These are phyloP conservation scores for Augochlorella aurata DNA, from an alignment of 2,888 invertebrate genomes.

Conservation along the genomic window DNA sequence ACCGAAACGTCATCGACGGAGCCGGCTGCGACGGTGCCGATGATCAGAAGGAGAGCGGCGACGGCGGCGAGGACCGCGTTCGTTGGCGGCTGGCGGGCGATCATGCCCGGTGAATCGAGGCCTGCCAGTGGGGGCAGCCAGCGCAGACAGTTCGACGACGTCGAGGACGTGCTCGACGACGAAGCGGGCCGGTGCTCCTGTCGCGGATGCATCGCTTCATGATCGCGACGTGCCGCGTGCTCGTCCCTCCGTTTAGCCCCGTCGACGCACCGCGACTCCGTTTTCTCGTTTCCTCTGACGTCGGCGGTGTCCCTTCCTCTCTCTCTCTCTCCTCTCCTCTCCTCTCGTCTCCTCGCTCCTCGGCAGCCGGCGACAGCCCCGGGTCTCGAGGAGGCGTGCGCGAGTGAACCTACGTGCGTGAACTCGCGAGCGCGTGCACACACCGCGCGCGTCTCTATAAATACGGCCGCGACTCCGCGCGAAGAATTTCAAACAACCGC, in stretches of 20 bases:
- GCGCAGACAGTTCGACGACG: constrained; percentile 65
- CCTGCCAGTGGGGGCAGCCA: constrained; percentile 58
- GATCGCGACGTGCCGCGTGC: constrained; percentile 66
- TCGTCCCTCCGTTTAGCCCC: constrained; percentile 40
- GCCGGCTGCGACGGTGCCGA: constrained; percentile 27
- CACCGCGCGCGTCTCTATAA: constrained; percentile 72
- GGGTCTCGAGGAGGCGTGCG: neutral
- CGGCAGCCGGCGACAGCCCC: too few species aligned
- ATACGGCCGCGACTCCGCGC: constrained; percentile 71
- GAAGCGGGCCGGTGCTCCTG: constrained; percentile 65
- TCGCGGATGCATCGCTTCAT: constrained; percentile 75
- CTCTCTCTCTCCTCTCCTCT: neutral
- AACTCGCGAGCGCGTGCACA: constrained; percentile 59
- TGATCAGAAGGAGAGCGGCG: constrained; percentile 45
- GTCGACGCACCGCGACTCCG: constrained; percentile 32
- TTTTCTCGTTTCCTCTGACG: constrained; percentile 19
- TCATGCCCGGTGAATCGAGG: constrained; percentile 59
- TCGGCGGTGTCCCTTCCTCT: neutral
- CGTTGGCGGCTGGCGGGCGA: constrained; percentile 28
- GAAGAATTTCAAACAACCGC: constrained; percentile 74
- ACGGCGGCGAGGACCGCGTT: constrained; percentile 41
- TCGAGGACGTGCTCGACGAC: constrained; percentile 68
- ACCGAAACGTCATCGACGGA: constrained; percentile 40
- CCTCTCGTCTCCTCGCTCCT: constrained; percentile 1
- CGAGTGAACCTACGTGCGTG: constrained; percentile 49